Evolutionary conservation across 2,888 invertebrate genomes (phyloP).

Genomic region (Erebia epiphron): DNA sequence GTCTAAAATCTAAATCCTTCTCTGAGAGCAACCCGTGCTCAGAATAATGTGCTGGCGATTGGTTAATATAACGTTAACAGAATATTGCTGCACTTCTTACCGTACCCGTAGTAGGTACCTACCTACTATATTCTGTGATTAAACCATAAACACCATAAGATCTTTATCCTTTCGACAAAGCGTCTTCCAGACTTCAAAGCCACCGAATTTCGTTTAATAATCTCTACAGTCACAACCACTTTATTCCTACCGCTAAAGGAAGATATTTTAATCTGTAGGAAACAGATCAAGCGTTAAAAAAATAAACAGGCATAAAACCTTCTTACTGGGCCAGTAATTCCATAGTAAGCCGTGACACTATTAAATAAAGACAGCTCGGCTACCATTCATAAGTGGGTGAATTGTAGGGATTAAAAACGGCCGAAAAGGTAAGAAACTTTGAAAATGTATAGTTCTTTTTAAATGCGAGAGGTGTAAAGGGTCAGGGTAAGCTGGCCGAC

Average conservation of each 20-base stretch:
- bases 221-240: background rate
- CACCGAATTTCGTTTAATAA: background rate
- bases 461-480: conserved; percentile 43
- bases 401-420: conserved; percentile 57
- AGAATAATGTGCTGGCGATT: too few relatives aligned
- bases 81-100: too few relatives aligned
- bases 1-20: too few relatives aligned
- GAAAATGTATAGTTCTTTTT: conserved; percentile 32
- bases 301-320: conserved; percentile 53
- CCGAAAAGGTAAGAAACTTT: conserved; percentile 45
- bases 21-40: too few relatives aligned
- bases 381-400: conserved; percentile 68
- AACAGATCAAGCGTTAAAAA: conserved; percentile 26
- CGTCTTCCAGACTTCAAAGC: background rate
- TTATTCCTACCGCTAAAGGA: conserved; percentile 4
- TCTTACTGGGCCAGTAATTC: conserved; percentile 68
- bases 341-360: conserved; percentile 59
- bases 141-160: too few relatives aligned
- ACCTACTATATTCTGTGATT: too few relatives aligned
- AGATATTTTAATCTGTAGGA: conserved; percentile 9
- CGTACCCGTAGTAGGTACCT: too few relatives aligned
- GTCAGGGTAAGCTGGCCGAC: conserved; percentile 54
- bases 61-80: too few relatives aligned
- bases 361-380: conserved; percentile 51
- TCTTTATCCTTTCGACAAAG: too few relatives aligned